Evolutionary conservation across 92 coral and sea anemone genomes (phyloP), one percentile per base, ranked within the genome.

Genomic region (Muricea muricata): DNA sequence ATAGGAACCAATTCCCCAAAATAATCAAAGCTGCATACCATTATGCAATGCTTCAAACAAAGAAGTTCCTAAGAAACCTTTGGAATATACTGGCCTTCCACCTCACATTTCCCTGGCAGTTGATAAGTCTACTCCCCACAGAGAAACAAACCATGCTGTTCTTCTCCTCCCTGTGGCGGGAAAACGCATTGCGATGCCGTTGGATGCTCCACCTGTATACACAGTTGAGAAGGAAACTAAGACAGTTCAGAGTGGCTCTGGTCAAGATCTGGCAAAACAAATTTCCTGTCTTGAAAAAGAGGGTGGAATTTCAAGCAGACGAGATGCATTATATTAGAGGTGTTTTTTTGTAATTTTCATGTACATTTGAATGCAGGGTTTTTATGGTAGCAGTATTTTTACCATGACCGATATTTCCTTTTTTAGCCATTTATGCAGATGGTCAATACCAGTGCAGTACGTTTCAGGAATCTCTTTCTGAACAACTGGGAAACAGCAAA

Each of bases 191-290:
- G 72, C 72, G 13, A 34, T 65, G 72, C 72, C 72, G 25, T 13
- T 65, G 3, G 35, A 65, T 34, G 39, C 72, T 34, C 72, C 72
- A 11, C 35, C 72, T 65, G 72, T 65, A 3, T 65, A 65, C 42
- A 5, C 72, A 7, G 26, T 65, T 21, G 34, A 4, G 2, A 24
- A 65, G 6, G 42, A 26, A 1, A 7, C 60, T 1, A 52, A 30
- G 0, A 18, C 26, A 10, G 20, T 65, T 65, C 17, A 30, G 21
- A 39, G 60, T 18, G 60, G 72, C 2, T 7, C 1, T 7, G 35
- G 72, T 65, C 72, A 65, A 11, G 42, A 65, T 34, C 72, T 65
- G 1, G 72, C 72, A 4, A 21, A 65, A 26, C 35, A 61, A 61
- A 2, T 65, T 18, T 2, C 17, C 17, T 5, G 15, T 21, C 26